Evolutionary conservation across 2,797 vertebrate genomes (phyloP), one percentile per base, ranked within the genome.

Genomic region (Schizopygopsis malacanthus): DNA sequence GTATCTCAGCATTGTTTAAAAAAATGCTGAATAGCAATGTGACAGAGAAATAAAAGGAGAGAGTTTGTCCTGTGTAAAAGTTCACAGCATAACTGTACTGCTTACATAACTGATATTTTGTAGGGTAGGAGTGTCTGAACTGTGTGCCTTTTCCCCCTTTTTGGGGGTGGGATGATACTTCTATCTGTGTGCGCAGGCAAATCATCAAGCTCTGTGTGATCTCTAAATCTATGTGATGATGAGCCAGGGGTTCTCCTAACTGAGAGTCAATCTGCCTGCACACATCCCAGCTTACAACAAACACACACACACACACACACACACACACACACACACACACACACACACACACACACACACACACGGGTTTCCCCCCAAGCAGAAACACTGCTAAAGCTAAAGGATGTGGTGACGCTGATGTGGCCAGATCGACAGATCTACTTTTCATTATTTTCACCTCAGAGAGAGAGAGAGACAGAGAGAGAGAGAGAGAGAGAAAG

Each of bases 191-290:
- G 88, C 89, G 63, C 84, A 79, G 83, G 82, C 70, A 86, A 61
- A 85, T 85, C 77, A 85, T 75, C 37, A 70, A 84, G 45, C 59
- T 72, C 61, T 59, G 37, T 91, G 83, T 92, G 91, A 91, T 92
- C 90, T 90, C n/a, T 52, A 88, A 91, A 93, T 94, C 92, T 94
- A 92, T 95, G 93, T 96, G 95, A 95, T 94, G 94, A 90, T 94
- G 90, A 94, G 94, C 95, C 94, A 95, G 95, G 94, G 95, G 95
- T 95, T 95, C 93, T 95, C 94, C 94, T 94, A 93, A 95, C 93
- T 94, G 92, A 91, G 92, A 93, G 93, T 91, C 92, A 93, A 92
- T 81, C 59, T 16, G 39, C 77, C 45, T 67, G 56, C 28, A 77
- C 71, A 50, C 56, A 83, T 45, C 45, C 12, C 56, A 63, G 54